A percentile compares a stretch with the other conserved stretches of the same genome.
These are phyloP conservation scores for Sapajus apella DNA, from an alignment of 2,113 vertebrate species.

Conservation along the genomic window DNA sequence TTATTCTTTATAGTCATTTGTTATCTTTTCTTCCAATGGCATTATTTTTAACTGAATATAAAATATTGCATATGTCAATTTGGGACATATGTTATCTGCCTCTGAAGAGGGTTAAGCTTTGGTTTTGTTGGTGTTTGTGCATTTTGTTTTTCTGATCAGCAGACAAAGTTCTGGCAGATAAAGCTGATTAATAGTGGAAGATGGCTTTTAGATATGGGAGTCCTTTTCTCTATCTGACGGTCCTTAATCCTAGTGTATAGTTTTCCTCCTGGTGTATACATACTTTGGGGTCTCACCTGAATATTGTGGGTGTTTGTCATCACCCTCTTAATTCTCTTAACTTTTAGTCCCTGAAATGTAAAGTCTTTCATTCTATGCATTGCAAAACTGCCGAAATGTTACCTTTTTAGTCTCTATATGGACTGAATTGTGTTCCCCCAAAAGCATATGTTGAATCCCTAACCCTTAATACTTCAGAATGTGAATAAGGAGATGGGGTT, in stretches of 20 bases:
- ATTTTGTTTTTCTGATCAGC: neutral
- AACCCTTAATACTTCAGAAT: neutral
- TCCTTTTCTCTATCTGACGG: too few species aligned
- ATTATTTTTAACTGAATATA: neutral
- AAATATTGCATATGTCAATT: neutral
- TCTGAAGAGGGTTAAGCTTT: neutral
- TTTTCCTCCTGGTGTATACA: neutral
- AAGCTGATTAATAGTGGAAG: neutral
- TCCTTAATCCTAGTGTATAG: too few species aligned
- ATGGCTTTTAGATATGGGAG: neutral
- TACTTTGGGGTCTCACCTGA: neutral
- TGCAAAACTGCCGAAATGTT: neutral
- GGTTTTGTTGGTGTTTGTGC: neutral
- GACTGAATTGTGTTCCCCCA: neutral
- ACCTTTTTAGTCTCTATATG: neutral
- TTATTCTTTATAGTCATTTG: neutral
- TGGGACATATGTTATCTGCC: neutral
- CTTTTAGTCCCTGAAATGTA: neutral
- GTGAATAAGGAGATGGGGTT: neutral
- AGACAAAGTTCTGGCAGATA: neutral
- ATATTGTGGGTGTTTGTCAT: neutral
- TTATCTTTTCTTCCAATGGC: neutral
- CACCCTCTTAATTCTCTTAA: neutral
- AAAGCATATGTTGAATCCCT: neutral
- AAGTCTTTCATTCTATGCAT: neutral